Evolutionary conservation across 64 coral and sea anemone genomes (phyloP), one percentile per base, ranked within the genome.

Genomic region (Pocillopora verrucosa): DNA sequence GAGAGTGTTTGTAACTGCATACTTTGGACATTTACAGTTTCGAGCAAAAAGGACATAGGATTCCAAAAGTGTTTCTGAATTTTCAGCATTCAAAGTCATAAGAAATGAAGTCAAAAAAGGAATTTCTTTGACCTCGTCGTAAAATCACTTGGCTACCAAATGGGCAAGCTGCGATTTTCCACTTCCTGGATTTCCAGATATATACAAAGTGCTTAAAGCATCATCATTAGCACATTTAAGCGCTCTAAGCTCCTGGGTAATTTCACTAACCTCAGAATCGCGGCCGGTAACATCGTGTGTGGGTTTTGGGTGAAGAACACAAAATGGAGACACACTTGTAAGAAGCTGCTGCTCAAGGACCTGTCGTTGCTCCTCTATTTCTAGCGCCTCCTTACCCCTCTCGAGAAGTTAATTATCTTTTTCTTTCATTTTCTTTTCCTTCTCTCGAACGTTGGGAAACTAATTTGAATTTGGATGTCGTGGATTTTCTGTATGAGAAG

Each of bases 51-150:
- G 13, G 14, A 72, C 14, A 73, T 74, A 87, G 26, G 65, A 74
- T 51, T 87, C 63, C 1, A 87, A 58, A 74, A 87, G 84, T 16
- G 38, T 87, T 22, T 87, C 67, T 26, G n/a, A 9, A 3, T 58
- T 87, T 37, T 74, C 51, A 22, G 64, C 84, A 16, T 87, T 74
- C 67, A 87, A 4, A 58, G 84, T 87, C 84, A 72, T 87, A 3
- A 87, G 35, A 73, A 87, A 87, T 26, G 65, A 51, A 1, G 34
- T 6, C 5, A 34, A 15, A 56, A 2, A 13, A 13, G 34, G 22
- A 58, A 17, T 17, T 9, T 10, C 45, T 16, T 16, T 73, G 20
- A 72, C 17, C 0, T 19, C 19, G 3, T 37, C 70, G 15, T 87
- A 68, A 30, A 22, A 69, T 19, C 56, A 1, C 65, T 74, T 10